Percentiles rank a stretch among this genome's conserved stretches.
Evolutionary conservation across 1,140 invertebrate species (phyloP).

Genomic region (Drosophila sp.): DNA sequence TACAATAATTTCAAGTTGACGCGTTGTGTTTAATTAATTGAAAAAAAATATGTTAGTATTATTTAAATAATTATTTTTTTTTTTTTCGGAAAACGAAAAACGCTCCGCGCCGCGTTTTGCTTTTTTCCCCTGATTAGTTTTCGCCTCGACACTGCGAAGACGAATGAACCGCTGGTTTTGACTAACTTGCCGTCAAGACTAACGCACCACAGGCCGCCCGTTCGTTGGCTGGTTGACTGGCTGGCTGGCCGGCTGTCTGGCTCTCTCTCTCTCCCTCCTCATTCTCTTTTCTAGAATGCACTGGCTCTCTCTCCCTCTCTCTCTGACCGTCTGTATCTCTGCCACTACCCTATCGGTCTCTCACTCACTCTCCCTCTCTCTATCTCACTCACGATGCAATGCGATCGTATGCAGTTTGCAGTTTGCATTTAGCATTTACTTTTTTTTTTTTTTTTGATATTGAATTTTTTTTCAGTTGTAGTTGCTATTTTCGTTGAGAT

Average conservation of each 20-base stretch:
- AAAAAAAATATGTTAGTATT: neutral
- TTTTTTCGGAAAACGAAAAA: conserved; percentile 11
- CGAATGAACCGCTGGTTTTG: conserved; percentile 16
- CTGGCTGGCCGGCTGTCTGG: neutral
- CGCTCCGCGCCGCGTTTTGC: conserved; percentile 19
- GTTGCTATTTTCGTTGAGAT: conserved; percentile 16
- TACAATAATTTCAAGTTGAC: conserved; percentile 8
- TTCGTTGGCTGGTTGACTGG: neutral
- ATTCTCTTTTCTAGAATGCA: conserved; percentile 14
- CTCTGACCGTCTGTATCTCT: neutral
- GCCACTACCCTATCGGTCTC: neutral
- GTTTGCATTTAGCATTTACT: neutral
- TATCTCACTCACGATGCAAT: neutral
- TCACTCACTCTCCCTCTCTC: neutral
- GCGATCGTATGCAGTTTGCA: conserved; percentile 8
- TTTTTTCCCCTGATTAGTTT: conserved; percentile 14
- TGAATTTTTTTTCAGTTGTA: conserved; percentile 19
- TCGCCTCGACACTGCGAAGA: conserved; percentile 21
- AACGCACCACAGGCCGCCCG: neutral
- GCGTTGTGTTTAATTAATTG: neutral
- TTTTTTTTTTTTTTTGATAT: conserved; percentile 9
- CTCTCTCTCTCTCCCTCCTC: neutral
- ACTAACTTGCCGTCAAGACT: conserved; percentile 21
- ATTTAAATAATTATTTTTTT: neutral
- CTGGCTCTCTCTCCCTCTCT: neutral